Percentiles rank a stretch among this genome's conserved stretches.
phyloP scores from a whole-genome alignment of 1,140 invertebrate species.

The Listronotus oregonensis region DNA sequence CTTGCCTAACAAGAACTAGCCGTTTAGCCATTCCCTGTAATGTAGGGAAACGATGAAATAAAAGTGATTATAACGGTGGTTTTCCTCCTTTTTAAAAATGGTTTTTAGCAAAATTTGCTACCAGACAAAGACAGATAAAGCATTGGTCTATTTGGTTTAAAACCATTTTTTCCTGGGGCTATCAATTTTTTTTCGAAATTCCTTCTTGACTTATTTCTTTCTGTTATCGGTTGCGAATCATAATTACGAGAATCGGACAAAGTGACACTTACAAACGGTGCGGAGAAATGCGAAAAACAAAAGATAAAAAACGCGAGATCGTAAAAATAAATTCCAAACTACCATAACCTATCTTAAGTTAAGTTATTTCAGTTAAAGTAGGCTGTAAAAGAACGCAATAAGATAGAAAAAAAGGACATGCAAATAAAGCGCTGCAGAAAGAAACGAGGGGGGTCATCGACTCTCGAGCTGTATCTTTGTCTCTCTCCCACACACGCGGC shows the following conservation, averaged over 20 bases:
- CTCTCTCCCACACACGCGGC: conserved; percentile 43
- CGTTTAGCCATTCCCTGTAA: too few relatives aligned
- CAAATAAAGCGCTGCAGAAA: conserved; percentile 57
- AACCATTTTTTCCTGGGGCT: background rate
- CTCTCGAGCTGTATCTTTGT: conserved; percentile 41
- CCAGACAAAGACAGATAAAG: too few relatives aligned
- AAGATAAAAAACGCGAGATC: conserved; percentile 21
- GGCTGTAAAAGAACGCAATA: conserved; percentile 57
- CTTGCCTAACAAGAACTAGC: too few relatives aligned
- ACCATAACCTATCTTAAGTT: conserved; percentile 55
- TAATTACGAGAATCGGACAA: conserved; percentile 9
- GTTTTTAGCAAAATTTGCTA: too few relatives aligned
- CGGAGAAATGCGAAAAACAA: conserved; percentile 5
- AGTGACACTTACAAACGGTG: conserved; percentile 6
- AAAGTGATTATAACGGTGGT: too few relatives aligned
- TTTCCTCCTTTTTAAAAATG: too few relatives aligned
- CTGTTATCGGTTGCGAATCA: background rate
- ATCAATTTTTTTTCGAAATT: background rate
- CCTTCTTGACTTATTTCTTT: background rate
- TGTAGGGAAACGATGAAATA: too few relatives aligned
- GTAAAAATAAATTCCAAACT: conserved; percentile 46
- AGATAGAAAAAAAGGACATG: conserved; percentile 56
- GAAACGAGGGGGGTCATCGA: conserved; percentile 54
- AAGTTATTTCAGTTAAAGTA: conserved; percentile 58
- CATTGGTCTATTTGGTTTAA: too few relatives aligned